A percentile compares a stretch with the other conserved stretches of the same genome.
phyloP scores from a whole-genome alignment of 2,797 vertebrate genomes.

The Synanceia verrucosa region DNA sequence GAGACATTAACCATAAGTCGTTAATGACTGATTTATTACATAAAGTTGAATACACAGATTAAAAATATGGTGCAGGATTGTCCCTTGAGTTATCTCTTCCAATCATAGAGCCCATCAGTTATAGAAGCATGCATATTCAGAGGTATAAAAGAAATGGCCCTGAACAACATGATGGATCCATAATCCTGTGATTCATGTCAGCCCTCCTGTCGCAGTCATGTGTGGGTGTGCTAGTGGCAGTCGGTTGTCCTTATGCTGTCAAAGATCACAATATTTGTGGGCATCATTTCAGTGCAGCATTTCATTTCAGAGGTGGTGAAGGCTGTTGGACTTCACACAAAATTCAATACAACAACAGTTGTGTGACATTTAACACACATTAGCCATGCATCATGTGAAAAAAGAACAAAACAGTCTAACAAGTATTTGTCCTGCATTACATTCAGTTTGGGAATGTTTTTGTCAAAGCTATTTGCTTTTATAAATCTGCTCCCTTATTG shows the following conservation, averaged over 20 bases:
- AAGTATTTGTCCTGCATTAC: not conserved
- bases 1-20: no score
- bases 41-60: constrained; percentile 31
- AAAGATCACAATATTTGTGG: constrained; percentile 21
- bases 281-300: constrained; percentile 9
- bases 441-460: not conserved
- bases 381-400: not conserved
- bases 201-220: not conserved
- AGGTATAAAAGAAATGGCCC: constrained; percentile 2
- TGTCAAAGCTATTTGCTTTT: not conserved
- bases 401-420: not conserved
- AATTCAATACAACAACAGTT: not conserved
- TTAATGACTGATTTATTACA: constrained; percentile 45
- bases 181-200: constrained; percentile 1
- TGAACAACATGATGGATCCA: not conserved
- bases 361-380: not conserved
- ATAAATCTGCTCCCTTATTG: not conserved
- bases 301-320: constrained; percentile 19
- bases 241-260: constrained; percentile 21
- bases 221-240: not conserved
- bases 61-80: constrained; percentile 17
- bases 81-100: constrained; percentile 9
- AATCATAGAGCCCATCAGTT: constrained; percentile 2
- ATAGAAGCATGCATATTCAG: constrained; percentile 41
- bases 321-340: constrained; percentile 1